These are phyloP conservation scores for Zaprionus camerounensis DNA, from an alignment of 1,140 invertebrate genomes.

Conservation along the genomic window DNA sequence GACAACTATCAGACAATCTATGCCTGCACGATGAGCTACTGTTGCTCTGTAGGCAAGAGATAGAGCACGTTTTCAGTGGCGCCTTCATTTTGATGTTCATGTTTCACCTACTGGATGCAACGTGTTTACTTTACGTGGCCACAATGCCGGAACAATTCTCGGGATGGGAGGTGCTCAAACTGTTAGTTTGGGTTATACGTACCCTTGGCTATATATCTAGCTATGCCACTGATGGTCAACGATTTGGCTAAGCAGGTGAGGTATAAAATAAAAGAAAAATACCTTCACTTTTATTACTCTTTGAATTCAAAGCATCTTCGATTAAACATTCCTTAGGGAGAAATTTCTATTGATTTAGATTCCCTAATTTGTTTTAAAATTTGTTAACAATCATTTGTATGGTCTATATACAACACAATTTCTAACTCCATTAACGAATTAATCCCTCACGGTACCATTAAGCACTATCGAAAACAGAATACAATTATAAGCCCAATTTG, in stretches of 20 bases:
- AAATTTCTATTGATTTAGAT: too few species aligned
- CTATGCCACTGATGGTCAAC: conserved; percentile 24
- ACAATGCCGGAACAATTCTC: not conserved
- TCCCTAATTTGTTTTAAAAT: too few species aligned
- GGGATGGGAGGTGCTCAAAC: not conserved
- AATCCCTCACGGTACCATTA: too few species aligned
- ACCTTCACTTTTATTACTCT: too few species aligned
- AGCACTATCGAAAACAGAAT: not conserved
- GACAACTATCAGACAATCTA: conserved; percentile 7
- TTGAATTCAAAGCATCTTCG: too few species aligned
- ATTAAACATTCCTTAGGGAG: too few species aligned
- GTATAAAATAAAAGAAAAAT: not conserved
- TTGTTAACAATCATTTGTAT: too few species aligned
- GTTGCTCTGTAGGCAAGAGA: conserved; percentile 12
- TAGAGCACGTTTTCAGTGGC: conserved; percentile 20
- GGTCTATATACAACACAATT: too few species aligned
- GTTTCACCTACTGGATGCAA: conserved; percentile 16
- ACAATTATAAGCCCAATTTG: not conserved
- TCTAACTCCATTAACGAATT: too few species aligned
- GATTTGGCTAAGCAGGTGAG: conserved; percentile 25
- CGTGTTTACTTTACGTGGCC: conserved; percentile 6
- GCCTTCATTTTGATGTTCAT: not conserved
- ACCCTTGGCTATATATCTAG: conserved; percentile 8
- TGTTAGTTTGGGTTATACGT: conserved; percentile 5
- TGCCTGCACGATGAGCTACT: conserved; percentile 18